Percentiles rank a stretch among this genome's conserved stretches.
Evolutionary conservation across 2,797 vertebrate species (phyloP).

Genomic region (Benthosema pterotum): DNA sequence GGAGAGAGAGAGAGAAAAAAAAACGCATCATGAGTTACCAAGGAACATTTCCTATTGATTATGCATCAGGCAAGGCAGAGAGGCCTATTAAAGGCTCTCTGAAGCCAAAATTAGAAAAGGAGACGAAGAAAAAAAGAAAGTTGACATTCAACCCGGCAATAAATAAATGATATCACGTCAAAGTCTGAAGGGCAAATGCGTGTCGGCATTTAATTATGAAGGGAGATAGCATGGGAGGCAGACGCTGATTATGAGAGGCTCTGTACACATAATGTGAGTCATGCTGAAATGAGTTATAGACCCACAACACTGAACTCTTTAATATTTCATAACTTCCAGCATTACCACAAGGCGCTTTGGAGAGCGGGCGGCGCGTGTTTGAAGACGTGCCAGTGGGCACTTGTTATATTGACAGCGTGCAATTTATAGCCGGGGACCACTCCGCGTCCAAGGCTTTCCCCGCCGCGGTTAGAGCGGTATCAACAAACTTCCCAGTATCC

Average conservation of each 20-base stretch:
- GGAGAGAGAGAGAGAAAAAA: conserved; percentile 38
- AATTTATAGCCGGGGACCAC: conserved; percentile 57
- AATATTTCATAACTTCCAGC: conserved; percentile 69
- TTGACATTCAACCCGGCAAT: conserved; percentile 69
- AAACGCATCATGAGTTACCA: conserved; percentile 65
- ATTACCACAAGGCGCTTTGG: conserved; percentile 43
- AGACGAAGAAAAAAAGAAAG: conserved; percentile 20
- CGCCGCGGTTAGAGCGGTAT: conserved; percentile 38
- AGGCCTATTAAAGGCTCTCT: conserved; percentile 47
- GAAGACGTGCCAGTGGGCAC: conserved; percentile 44
- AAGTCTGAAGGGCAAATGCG: conserved; percentile 74
- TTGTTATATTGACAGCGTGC: conserved; percentile 49
- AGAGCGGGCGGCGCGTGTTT: conserved; percentile 35
- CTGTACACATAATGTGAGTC: conserved; percentile 51
- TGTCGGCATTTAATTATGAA: conserved; percentile 80
- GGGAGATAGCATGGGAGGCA: conserved; percentile 62
- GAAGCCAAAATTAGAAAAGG: conserved; percentile 49
- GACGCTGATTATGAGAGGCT: conserved; percentile 66
- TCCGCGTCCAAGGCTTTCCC: conserved; percentile 40
- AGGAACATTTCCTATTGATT: conserved; percentile 74
- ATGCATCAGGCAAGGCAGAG: conserved; percentile 63
- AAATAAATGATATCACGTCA: conserved; percentile 77
- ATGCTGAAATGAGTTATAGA: conserved; percentile 63
- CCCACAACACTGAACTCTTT: conserved; percentile 55
- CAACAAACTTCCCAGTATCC: conserved; percentile 36